phyloP scores from a whole-genome alignment of 1,140 invertebrate genomes.

The Drosophila fuyamai region DNA sequence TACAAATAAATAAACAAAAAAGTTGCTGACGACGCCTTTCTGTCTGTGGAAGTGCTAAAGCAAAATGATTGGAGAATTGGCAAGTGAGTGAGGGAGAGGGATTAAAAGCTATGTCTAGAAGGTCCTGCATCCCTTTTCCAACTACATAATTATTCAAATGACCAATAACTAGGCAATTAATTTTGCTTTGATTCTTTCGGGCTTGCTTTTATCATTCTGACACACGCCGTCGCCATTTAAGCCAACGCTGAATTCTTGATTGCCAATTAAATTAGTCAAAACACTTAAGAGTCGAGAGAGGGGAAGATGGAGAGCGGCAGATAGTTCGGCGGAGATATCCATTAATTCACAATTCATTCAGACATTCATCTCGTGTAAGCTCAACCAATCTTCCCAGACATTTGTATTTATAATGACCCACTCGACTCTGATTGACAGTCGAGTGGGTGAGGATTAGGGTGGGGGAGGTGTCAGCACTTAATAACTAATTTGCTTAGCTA shows the following conservation, averaged over 20 bases:
- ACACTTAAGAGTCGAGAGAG: conserved; percentile 31
- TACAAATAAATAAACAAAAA: conserved; percentile 19
- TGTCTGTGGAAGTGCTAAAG: conserved; percentile 54
- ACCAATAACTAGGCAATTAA: conserved; percentile 57
- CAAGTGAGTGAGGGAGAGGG: neutral
- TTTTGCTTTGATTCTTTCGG: conserved; percentile 26
- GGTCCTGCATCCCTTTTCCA: conserved; percentile 3
- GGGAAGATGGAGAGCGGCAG: neutral
- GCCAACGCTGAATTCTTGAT: conserved; percentile 72
- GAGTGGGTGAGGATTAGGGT: conserved; percentile 16
- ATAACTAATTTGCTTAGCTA: conserved; percentile 38
- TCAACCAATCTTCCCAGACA: conserved; percentile 39
- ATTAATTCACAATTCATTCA: conserved; percentile 72
- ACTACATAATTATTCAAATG: conserved; percentile 63
- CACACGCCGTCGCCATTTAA: conserved; percentile 64
- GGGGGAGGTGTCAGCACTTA: conserved; percentile 31
- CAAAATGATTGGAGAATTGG: conserved; percentile 7
- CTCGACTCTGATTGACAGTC: conserved; percentile 47
- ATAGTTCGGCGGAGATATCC: conserved; percentile 22
- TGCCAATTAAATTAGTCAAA: conserved; percentile 70
- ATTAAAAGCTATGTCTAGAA: neutral
- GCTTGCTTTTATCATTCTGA: conserved; percentile 16
- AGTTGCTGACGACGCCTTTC: conserved; percentile 29
- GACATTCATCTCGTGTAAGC: conserved; percentile 43
- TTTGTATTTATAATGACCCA: conserved; percentile 43